These are phyloP conservation scores for Mylabris sibirica DNA, from an alignment of 2,888 invertebrate species.

Conservation along the genomic window DNA sequence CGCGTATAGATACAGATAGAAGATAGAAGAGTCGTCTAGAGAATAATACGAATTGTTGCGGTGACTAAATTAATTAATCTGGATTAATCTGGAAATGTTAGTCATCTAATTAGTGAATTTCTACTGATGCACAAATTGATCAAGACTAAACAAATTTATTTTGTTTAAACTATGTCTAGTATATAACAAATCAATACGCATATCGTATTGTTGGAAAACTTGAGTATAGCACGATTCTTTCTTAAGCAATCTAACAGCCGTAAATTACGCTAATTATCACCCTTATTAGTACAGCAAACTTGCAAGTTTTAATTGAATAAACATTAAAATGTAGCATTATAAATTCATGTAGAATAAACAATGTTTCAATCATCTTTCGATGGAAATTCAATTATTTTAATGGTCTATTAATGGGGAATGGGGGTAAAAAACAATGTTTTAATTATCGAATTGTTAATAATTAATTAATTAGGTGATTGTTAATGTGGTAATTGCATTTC, in stretches of 20 bases:
- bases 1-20: too few relatives aligned
- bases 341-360: neutral
- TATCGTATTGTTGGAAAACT: too few relatives aligned
- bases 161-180: too few relatives aligned
- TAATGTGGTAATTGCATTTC: neutral
- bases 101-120: neutral
- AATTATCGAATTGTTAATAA: neutral
- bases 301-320: neutral
- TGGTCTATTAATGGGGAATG: neutral
- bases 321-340: neutral
- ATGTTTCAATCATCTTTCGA: neutral
- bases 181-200: too few relatives aligned
- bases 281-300: neutral
- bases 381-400: neutral
- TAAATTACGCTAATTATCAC: too few relatives aligned
- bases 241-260: too few relatives aligned
- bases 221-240: too few relatives aligned
- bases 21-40: neutral
- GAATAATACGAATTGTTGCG: neutral
- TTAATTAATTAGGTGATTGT: neutral
- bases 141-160: neutral
- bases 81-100: neutral
- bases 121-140: neutral
- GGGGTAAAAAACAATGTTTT: neutral
- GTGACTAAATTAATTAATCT: neutral